Base-by-base conservation (phyloP, 2,888 invertebrate genomes). In the Autographa pulchrina region DNA sequence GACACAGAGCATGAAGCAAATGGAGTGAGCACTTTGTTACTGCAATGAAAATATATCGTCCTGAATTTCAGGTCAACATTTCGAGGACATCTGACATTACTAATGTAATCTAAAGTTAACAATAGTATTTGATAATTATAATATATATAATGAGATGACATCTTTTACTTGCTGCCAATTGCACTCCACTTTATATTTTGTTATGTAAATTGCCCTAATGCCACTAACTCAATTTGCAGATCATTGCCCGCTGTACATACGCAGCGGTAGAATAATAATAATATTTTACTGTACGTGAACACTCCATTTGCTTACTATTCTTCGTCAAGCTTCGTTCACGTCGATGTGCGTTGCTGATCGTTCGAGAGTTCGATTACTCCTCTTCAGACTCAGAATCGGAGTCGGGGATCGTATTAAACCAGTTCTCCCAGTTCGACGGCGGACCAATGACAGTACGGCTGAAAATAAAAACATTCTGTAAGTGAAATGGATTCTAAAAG, bases 361-460 rank as follows among this genome's bases (percentile, higher is more conserved):
- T 25, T 41, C 20, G 61, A 16, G 20, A 20, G 35, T 9, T 48
- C 16, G 38, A 32, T 80, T 82, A 94, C 82, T 95, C 94, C 73
- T 95, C 94, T 75, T 96, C 95, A 6, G 94, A 94, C 72, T 96
- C 95, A 0, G 93, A 88, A 81, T 95, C 95, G 11, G 96, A 97
- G 81, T 96, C 97, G 16, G 96, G 97, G 78, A 97, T 97, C 64
- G 97, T 96, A 86, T 96, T 96, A 89, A 97, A 97, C 97, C 97
- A 97, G 79, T 96, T 96, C 87, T 96, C 95, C 95, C 95, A 95
- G 88, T 96, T 92, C 82, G 96, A 94, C 81, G 96, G 90, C 83
- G 96, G 93, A 35, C 93, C 92, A 93, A 96, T 91, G 85, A 89
- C 84, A 32, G 89, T 89, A 60, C 94, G 92, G 61, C 96, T 96